Evolutionary conservation across 2,797 vertebrate species (phyloP), one percentile per base, ranked within the genome.

Genomic region (Neopelma chrysocephalum): DNA sequence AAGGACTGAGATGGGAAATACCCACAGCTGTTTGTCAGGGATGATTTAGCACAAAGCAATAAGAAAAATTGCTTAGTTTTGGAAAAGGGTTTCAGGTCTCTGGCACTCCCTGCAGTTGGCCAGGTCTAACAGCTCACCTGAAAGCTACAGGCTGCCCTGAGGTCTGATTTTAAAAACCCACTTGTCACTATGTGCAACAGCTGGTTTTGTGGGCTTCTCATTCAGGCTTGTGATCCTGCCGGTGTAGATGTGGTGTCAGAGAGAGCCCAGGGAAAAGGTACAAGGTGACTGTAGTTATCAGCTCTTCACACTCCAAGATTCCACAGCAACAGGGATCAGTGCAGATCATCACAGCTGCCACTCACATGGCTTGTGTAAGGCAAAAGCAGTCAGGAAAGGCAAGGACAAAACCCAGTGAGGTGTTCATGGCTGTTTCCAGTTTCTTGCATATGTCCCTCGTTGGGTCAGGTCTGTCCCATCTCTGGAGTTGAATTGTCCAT

Each of bases 401-500:
- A 66, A 77, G 47, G 51, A 34, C 23, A 62, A 77, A 91, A n/a
- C 9, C 25, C 36, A 64, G 0, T 0, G 0, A 10, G 4, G 13
- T 38, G 29, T 34, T 84, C 4, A 4, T 68, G 66, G 16, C 62
- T 75, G 1, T 60, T 62, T 68, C 25, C 26, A 36, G 34, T 62
- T 82, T 66, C 54, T 82, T 72, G 22, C 25, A 11, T 45, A 1
- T 15, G 34, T 62, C 43, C 43, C 15, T 87, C 16, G 4, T 23
- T 34, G 36, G 47, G 29, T 57, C 54, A 43, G 50, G n/a, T 11
- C 45, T 76, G 21, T 73, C 21, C 56, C 11, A 5, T 27, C 47
- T 78, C 4, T 47, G 40, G 51, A 66, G 53, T 29, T 60, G 58
- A 83, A 29, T 22, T 62, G 32, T 32, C 36, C 6, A 0, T 10